Evolutionary conservation across 2,797 vertebrate species (phyloP), one percentile per base, ranked within the genome.

Genomic region (Sebastes iracundus): DNA sequence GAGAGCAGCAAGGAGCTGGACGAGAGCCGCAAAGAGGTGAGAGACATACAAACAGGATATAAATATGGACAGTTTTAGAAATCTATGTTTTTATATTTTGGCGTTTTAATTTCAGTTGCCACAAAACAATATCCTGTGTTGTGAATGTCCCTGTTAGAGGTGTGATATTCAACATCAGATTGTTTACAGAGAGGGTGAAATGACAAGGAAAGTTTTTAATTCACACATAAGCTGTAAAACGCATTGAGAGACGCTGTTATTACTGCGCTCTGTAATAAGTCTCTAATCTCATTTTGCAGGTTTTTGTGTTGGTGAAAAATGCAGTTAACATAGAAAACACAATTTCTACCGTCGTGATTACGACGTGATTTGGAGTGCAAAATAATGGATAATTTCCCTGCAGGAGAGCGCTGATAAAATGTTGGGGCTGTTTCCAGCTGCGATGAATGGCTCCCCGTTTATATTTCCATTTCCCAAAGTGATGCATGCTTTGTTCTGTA

Each of bases 11-110:
- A 95, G 63, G 97, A 98, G 89, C 89, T 97, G 89, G 97, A 97
- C 0, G 97, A 97, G 84, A 97, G 96, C 85, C 96, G 97, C 3
- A 96, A 96, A 14, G 97, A 98, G 89, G 97, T 95, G 80, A 87
- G 91, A 60, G 23, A 32, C 33, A 35, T 33, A 33, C 33, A 33
- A 46, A 46, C 42, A 46, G 14, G 42, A 16, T 46, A 18, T 18
- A 46, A 18, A 46, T 46, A 18, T 7, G 4, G 12, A 35, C 30
- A 22, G n/a, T 3, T 62, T 14, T 4, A 32, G 0, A 32, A 8
- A n/a, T 11, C 18, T 12, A n/a, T 11, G 12, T 61, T n/a, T n/a
- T 38, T 35, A 35, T 35, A 35, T 35, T 35, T 35, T 13, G 35
- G 12, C 35, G 4, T 35, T 35, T 35, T 13, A 35, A 35, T 35